Evolutionary conservation across 2,888 invertebrate species (phyloP).

Genomic region (Acleris holmiana): DNA sequence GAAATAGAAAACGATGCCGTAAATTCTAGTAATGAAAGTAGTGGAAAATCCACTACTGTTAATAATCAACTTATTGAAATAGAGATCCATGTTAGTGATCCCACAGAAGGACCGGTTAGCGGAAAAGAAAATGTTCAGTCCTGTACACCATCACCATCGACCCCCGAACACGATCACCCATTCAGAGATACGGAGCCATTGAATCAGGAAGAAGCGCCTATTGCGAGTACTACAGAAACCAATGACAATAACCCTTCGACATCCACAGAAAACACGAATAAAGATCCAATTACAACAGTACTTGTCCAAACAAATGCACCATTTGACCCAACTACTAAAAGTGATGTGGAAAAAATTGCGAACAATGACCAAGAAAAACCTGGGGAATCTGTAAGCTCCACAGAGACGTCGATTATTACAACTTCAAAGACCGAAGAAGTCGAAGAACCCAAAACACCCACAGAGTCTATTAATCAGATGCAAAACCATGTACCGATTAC

Average conservation of each 20-base stretch:
- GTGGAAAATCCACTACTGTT: background rate
- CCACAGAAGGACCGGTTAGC: conserved; percentile 14
- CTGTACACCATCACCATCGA: conserved; percentile 14
- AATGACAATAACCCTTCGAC: conserved; percentile 4
- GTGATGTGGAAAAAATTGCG: background rate
- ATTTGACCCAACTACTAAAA: background rate
- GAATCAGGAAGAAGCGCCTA: conserved; percentile 2
- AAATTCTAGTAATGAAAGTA: conserved; percentile 8
- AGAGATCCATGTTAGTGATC: conserved; percentile 30
- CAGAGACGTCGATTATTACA: too few relatives aligned
- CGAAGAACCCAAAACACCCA: background rate
- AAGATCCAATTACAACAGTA: conserved; percentile 9
- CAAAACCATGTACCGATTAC: conserved; percentile 22
- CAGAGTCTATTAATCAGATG: conserved; percentile 10
- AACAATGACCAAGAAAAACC: background rate
- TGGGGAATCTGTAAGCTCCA: too few relatives aligned
- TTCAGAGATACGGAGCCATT: background rate
- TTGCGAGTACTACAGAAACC: background rate
- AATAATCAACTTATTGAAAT: conserved; percentile 29
- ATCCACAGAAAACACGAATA: conserved; percentile 7
- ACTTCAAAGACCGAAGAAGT: too few relatives aligned
- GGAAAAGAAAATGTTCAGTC: conserved; percentile 15
- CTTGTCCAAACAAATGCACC: conserved; percentile 1
- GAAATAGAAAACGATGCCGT: conserved; percentile 3
- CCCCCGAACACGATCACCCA: background rate